Evolutionary conservation across 2,888 invertebrate genomes (phyloP), one percentile per base, ranked within the genome.

Genomic region (Nemapogon koenigi): DNA sequence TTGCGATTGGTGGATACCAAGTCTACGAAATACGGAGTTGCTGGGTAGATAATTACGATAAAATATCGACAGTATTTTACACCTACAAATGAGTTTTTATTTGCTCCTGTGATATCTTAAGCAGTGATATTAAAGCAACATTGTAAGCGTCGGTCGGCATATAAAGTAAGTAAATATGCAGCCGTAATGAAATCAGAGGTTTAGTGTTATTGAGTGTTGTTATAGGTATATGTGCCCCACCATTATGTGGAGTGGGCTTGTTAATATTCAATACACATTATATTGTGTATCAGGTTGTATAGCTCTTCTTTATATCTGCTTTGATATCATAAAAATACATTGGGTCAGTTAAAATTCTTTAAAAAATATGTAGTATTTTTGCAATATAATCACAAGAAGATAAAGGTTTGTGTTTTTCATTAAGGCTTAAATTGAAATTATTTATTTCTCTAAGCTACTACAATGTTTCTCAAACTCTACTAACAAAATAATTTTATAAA

Each of bases 141-240:
- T 48, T 66, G 72, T 71, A 37, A 51, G 27, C 39, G 40, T 42
- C 38, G 40, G 43, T 17, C 43, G 37, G 46, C 42, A 46, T 51
- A 58, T 55, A 58, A 61, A 55, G 53, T 59, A 48, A 51, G 51
- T 54, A 50, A 52, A 53, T 56, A 55, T 53, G 53, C 46, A 48
- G 48, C 43, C 11, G 51, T 55, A 68, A 71, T 73, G 62, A 70
- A 71, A 64, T 64, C 55, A 55, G 50, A 51, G 48, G 50, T 71
- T 71, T 71, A 71, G 55, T 65, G 62, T 62, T 66, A 59, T 59
- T 51, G 53, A 43, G 46, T 38, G 40, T 41, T 43, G 41, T 58
- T 54, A 58, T 59, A 57, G 55, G 53, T 53, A 52, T 57, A 49
- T 59, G 54, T 49, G 51, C 52, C 50, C 31, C 27, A 28, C 37